Conservation (phyloP, 2,888 invertebrate species). For the Rhagophthalmus giganteus region DNA sequence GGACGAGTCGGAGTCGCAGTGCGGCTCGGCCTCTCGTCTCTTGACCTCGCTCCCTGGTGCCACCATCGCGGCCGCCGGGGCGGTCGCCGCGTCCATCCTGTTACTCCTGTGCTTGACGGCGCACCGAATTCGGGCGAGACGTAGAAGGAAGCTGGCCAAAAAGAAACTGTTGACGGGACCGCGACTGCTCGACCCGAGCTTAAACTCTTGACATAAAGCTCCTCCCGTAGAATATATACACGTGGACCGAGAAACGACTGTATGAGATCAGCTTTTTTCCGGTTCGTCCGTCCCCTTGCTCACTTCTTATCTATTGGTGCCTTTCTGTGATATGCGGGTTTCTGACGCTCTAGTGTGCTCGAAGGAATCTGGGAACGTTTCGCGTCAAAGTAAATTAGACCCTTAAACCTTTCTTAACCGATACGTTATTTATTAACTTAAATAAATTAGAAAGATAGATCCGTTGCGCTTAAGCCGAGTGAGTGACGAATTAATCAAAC, state of each 20-base stretch:
- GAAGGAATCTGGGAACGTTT: conserved; percentile 21
- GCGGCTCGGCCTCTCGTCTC: conserved; percentile 61
- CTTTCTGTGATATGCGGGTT: conserved; percentile 47
- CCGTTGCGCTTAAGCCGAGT: neutral
- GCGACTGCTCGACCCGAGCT: conserved; percentile 67
- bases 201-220: conserved; percentile 85
- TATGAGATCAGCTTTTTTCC: conserved; percentile 63
- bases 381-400: conserved; percentile 21
- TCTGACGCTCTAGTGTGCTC: conserved; percentile 31
- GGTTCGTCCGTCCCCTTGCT: conserved; percentile 54
- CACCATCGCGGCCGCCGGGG: conserved; percentile 63
- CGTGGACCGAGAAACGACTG: conserved; percentile 91
- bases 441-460: neutral
- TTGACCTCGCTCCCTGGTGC: conserved; percentile 60
- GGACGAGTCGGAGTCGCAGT: conserved; percentile 72
- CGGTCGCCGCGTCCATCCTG: conserved; percentile 61
- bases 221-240: conserved; percentile 91
- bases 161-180: conserved; percentile 59
- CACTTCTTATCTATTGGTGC: conserved; percentile 55
- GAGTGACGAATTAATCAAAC: neutral
- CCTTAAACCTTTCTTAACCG: conserved; percentile 12
- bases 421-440: neutral
- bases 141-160: conserved; percentile 58
- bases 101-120: conserved; percentile 64
- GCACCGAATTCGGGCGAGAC: conserved; percentile 60